Conservation (phyloP, 2,888 invertebrate genomes). For the Perizoma flavofasciatum region DNA sequence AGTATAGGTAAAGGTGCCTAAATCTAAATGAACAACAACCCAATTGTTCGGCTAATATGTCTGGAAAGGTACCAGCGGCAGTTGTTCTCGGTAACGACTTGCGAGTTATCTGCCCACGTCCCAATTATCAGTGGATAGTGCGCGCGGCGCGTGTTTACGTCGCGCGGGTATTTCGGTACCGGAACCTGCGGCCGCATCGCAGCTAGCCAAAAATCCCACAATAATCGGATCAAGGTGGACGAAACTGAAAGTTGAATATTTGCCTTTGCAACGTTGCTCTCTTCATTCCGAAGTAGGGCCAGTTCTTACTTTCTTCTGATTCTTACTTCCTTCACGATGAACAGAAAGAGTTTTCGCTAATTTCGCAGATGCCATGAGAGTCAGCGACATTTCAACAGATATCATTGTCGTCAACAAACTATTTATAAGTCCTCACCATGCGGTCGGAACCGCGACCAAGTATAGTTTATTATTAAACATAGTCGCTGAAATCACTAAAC, state of each 20-base stretch:
- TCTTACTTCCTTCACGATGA: too few relatives aligned
- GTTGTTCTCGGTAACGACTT: too few relatives aligned
- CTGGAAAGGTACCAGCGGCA: not conserved
- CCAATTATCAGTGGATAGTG: slow-evolving; percentile 32
- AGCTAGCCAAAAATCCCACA: slow-evolving; percentile 68
- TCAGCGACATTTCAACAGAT: not conserved
- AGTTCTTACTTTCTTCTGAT: too few relatives aligned
- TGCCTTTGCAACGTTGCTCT: slow-evolving; percentile 36
- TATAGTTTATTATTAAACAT: slow-evolving; percentile 23
- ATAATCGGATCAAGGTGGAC: slow-evolving; percentile 75
- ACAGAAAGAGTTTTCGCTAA: too few relatives aligned
- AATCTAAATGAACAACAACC: too few relatives aligned
- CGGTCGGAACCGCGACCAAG: slow-evolving; percentile 15
- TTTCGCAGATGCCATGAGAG: too few relatives aligned
- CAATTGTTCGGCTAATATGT: too few relatives aligned
- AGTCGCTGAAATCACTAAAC: slow-evolving; percentile 11
- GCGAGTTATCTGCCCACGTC: slow-evolving; percentile 27
- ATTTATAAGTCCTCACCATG: slow-evolving; percentile 30
- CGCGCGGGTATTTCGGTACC: slow-evolving; percentile 74
- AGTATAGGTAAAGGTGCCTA: too few relatives aligned
- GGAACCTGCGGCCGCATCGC: slow-evolving; percentile 68
- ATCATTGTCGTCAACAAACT: slow-evolving; percentile 20
- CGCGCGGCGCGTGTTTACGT: slow-evolving; percentile 63
- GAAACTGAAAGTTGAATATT: slow-evolving; percentile 42
- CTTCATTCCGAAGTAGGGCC: not conserved